A percentile compares a stretch with the other conserved stretches of the same genome.
Conservation (phyloP, 2,797 vertebrate species). For the Ataeniobius toweri region DNA sequence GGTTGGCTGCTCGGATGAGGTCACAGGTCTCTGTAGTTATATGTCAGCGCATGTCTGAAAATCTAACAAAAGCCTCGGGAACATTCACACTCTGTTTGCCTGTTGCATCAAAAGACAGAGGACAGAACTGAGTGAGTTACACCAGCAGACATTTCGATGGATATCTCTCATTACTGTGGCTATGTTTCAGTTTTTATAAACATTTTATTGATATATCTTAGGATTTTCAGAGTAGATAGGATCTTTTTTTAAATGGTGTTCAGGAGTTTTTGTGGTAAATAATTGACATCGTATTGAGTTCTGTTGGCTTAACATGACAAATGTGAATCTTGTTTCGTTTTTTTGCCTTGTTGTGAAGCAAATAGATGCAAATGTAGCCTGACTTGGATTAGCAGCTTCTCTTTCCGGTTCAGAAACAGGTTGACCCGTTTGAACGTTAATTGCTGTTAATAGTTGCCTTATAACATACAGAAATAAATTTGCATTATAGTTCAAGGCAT, state of each 20-base stretch:
- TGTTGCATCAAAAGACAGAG: constrained; percentile 42
- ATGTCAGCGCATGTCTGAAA: constrained; percentile 33
- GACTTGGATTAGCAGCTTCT: constrained; percentile 31
- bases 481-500: neutral
- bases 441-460: constrained; percentile 20
- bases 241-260: no score
- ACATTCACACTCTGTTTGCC: constrained; percentile 25
- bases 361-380: constrained; percentile 4
- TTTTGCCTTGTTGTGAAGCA: constrained; percentile 1
- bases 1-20: constrained; percentile 56
- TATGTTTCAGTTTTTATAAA: neutral
- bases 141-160: neutral
- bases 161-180: neutral
- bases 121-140: constrained; percentile 57
- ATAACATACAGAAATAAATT: constrained; percentile 7
- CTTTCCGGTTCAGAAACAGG: constrained; percentile 1
- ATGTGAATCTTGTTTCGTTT: neutral
- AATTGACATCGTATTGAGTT: neutral
- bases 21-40: constrained; percentile 57
- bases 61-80: constrained; percentile 46
- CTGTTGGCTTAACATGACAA: neutral
- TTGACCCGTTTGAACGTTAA: constrained; percentile 23
- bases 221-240: no score
- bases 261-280: neutral
- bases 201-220: neutral